Conservation (phyloP, 1,140 invertebrate genomes). For the Rhizoglyphus robini region DNA sequence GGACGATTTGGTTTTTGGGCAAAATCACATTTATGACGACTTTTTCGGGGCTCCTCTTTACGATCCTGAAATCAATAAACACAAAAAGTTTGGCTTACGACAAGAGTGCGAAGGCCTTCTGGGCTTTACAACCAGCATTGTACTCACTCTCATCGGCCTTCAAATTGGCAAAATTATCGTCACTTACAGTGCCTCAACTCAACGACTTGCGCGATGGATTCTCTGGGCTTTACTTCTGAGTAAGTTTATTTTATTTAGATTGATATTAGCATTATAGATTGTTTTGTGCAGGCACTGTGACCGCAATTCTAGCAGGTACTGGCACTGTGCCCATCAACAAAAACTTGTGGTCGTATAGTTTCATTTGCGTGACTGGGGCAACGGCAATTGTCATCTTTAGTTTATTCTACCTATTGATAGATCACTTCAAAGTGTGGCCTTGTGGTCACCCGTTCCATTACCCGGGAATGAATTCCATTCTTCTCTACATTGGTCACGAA, state of each 20-base stretch:
- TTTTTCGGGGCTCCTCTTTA: conserved; percentile 53
- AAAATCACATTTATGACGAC: conserved; percentile 57
- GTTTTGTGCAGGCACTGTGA: background rate
- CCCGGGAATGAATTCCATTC: conserved; percentile 71
- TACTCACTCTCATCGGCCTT: conserved; percentile 17
- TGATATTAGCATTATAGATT: too few relatives aligned
- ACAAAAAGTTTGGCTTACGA: background rate
- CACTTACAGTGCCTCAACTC: background rate
- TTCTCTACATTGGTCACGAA: conserved; percentile 69
- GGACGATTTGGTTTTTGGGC: conserved; percentile 56
- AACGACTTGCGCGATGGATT: conserved; percentile 10
- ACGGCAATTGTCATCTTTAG: conserved; percentile 1
- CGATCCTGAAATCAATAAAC: too few relatives aligned
- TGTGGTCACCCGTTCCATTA: conserved; percentile 16
- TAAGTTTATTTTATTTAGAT: background rate
- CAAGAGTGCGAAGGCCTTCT: conserved; percentile 79
- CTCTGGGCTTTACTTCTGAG: background rate
- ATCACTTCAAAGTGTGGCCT: background rate
- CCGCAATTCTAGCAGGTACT: background rate
- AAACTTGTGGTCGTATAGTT: conserved; percentile 19
- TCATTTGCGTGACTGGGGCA: conserved; percentile 6
- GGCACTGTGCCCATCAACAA: conserved; percentile 17
- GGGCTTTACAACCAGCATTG: conserved; percentile 13
- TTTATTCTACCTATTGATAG: conserved; percentile 16
- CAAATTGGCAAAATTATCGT: conserved; percentile 18